Conservation (phyloP, 23 tunicate genomes). For the Phallusia fumigata region DNA sequence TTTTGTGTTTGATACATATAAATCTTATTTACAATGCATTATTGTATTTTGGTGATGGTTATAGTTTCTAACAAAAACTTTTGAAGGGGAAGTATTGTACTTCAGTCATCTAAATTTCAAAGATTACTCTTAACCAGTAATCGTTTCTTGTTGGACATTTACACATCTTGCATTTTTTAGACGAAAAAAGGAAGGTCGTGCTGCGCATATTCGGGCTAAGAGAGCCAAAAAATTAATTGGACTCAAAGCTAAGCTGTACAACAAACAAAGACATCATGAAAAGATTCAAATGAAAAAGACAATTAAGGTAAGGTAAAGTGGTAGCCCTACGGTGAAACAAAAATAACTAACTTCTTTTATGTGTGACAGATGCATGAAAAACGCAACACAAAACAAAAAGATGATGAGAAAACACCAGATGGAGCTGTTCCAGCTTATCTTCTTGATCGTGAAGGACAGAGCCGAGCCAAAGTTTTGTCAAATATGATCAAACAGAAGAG, state of each 20-base stretch:
- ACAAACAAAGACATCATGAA: constrained; percentile 90
- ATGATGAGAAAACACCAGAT: constrained; percentile 91
- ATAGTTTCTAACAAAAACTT: too few relatives aligned
- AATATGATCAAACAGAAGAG: constrained; percentile 97
- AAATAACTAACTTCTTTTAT: neutral
- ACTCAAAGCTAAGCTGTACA: constrained; percentile 85
- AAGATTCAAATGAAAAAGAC: constrained; percentile 98
- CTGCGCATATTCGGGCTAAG: constrained; percentile 71
- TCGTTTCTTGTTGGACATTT: neutral
- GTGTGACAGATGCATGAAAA: constrained; percentile 73
- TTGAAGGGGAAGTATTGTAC: too few relatives aligned
- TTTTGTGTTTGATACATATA: too few relatives aligned
- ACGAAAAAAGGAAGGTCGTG: constrained; percentile 85
- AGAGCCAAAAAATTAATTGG: constrained; percentile 89
- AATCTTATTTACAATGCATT: too few relatives aligned
- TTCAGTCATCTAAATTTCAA: too few relatives aligned
- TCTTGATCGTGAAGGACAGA: constrained; percentile 92
- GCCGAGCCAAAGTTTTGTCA: constrained; percentile 88
- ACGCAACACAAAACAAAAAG: constrained; percentile 80
- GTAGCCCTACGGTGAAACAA: neutral
- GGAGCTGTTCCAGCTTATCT: constrained; percentile 93
- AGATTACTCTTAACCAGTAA: neutral
- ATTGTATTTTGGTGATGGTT: too few relatives aligned
- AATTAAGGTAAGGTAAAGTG: constrained; percentile 38
- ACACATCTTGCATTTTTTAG: neutral